Percentiles rank a stretch among this genome's conserved stretches.
Conservation (phyloP, 1,140 invertebrate species). For the Tetramorium parvispinum region DNA sequence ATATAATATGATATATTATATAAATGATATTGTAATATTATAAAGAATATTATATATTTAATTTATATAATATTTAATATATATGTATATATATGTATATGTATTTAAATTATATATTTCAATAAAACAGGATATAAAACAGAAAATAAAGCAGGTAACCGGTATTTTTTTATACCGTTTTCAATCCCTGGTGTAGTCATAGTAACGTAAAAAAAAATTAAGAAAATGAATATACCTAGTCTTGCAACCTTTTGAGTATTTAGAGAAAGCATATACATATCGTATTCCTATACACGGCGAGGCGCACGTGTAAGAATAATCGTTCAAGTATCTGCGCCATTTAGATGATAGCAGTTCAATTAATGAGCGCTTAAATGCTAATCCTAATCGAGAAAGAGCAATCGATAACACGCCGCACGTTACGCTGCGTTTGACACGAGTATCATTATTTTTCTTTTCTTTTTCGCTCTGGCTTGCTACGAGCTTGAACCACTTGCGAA, state of each 20-base stretch:
- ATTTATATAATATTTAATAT: neutral
- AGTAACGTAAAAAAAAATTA: constrained; percentile 58
- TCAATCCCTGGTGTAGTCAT: constrained; percentile 48
- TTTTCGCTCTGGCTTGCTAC: constrained; percentile 52
- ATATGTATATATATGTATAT: neutral
- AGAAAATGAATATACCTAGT: constrained; percentile 66
- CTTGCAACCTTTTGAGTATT: constrained; percentile 79
- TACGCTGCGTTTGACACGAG: constrained; percentile 45
- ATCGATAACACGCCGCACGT: constrained; percentile 62
- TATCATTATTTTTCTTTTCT: constrained; percentile 24
- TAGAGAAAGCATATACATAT: constrained; percentile 77
- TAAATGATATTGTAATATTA: too few species aligned
- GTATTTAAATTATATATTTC: neutral
- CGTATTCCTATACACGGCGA: constrained; percentile 56
- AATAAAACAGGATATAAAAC: neutral
- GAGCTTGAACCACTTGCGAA: constrained; percentile 65
- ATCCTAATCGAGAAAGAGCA: constrained; percentile 67
- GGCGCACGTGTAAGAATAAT: constrained; percentile 53
- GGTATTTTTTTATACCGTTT: neutral
- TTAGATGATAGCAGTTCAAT: constrained; percentile 57
- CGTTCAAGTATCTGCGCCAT: constrained; percentile 61
- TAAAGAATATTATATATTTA: too few species aligned
- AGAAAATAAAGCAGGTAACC: neutral
- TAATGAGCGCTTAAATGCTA: constrained; percentile 73
- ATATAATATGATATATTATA: too few species aligned